Evolutionary conservation across 2,797 vertebrate species (phyloP).

Genomic region (Chromobotia macracanthus): DNA sequence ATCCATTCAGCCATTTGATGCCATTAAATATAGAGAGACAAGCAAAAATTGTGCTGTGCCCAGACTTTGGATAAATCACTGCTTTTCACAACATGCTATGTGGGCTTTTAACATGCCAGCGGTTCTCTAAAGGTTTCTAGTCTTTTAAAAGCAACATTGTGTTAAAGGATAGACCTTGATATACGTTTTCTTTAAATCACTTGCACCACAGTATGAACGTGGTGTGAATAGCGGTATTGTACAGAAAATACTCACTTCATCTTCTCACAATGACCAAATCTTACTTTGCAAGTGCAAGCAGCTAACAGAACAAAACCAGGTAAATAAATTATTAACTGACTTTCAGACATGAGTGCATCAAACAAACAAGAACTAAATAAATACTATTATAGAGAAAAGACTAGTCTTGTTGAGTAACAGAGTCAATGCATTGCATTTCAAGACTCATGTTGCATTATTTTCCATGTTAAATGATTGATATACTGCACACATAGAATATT

Average conservation of each 20-base stretch:
- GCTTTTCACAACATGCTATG: background rate
- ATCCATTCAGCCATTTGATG: slow-evolving; percentile 19
- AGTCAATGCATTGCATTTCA: background rate
- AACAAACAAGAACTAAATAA: background rate
- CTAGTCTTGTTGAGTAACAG: background rate
- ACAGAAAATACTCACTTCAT: background rate
- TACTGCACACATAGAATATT: background rate
- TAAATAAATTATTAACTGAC: background rate
- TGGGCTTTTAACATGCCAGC: background rate
- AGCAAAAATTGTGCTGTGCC: slow-evolving; percentile 1
- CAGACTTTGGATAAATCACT: slow-evolving; percentile 1
- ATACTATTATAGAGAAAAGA: background rate
- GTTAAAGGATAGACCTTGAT: background rate
- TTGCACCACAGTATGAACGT: background rate
- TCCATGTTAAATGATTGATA: background rate
- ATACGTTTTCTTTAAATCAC: background rate
- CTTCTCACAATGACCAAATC: background rate
- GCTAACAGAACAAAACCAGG: background rate
- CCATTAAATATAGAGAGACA: slow-evolving; percentile 1
- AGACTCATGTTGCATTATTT: background rate
- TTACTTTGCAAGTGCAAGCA: background rate
- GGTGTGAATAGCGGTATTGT: background rate
- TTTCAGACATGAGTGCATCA: background rate
- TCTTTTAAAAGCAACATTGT: background rate
- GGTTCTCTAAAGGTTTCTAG: background rate